Base-by-base conservation (phyloP, 2,113 vertebrate genomes). In the Grammomys dolichurus region DNA sequence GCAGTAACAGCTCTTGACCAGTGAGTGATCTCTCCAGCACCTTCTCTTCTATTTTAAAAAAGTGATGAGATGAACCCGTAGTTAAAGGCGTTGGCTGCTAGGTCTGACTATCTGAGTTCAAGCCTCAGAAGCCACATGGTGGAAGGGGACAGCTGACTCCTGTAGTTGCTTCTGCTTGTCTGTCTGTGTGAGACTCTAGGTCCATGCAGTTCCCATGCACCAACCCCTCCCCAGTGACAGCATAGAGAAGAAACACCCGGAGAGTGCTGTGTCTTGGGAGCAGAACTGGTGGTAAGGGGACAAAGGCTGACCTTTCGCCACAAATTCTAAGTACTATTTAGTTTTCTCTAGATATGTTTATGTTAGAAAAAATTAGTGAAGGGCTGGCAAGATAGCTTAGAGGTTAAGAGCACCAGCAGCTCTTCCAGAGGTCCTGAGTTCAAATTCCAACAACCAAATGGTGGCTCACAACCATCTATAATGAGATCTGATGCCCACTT, bases 271-370 rank as follows among this genome's bases (percentile, higher is more conserved):
- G 33, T 80, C 12, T 54, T n/a, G 31, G 65, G 72, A 91, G n/a
- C 2, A 75, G 86, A 40, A 69, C 46, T 75, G 22, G 33, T 20
- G 13, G 19, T 81, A 20, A 22, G 77, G 81, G 56, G 43, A 86
- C 33, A 81, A 67, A 31, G 56, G 58, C 16, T 69, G 40, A 75
- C 16, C 87, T 95, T 82, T 87, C 36, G 43, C 26, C 78, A 46
- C 65, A 78, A 86, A 11, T 67, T 92, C 56, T 86, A 60, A 76
- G 36, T 43, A 43, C 6, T 63, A 13, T 76, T 90, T 91, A 70
- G 77, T 70, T 91, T 51, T 78, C 48, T 54, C 76, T 78, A 36
- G 24, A 14, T 51, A 81, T 93, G 86, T 87, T 43, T 82, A 90
- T 58, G 48, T 76, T 75, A 16, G 33, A 81, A 80, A 31, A 80